phyloP scores from a whole-genome alignment of 2,888 invertebrate genomes.

The Nomada ruficornis region DNA sequence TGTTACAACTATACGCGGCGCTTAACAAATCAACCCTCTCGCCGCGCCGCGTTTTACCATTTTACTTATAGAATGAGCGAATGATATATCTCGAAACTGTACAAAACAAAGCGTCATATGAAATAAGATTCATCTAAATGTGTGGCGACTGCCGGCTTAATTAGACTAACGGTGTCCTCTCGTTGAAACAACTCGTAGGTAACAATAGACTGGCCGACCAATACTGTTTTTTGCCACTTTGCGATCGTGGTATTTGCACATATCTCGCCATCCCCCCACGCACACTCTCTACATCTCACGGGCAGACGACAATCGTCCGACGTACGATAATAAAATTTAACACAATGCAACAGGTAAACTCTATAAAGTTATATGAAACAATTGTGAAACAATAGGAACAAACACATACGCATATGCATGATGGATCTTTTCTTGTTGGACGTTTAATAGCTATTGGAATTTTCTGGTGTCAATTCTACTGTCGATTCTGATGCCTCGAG shows the following conservation, averaged over 20 bases:
- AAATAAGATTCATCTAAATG: constrained; percentile 62
- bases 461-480: neutral
- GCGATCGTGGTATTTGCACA: constrained; percentile 50
- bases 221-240: constrained; percentile 70
- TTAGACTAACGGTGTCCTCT: constrained; percentile 48
- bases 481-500: neutral
- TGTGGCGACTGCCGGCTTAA: constrained; percentile 63
- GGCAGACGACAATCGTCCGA: constrained; percentile 13
- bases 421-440: neutral
- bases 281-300: neutral
- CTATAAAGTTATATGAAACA: constrained; percentile 8
- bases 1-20: constrained; percentile 60
- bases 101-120: constrained; percentile 64
- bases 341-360: constrained; percentile 13
- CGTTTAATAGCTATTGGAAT: neutral
- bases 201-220: constrained; percentile 73
- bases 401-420: neutral
- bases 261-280: neutral
- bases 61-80: constrained; percentile 48
- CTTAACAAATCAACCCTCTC: neutral
- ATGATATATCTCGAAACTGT: constrained; percentile 62
- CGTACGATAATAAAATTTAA: constrained; percentile 19
- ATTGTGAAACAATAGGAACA: constrained; percentile 19
- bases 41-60: neutral
- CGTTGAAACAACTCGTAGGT: constrained; percentile 78